Evolutionary conservation across 1,140 invertebrate species (phyloP).

Genomic region (Aricia agestis): DNA sequence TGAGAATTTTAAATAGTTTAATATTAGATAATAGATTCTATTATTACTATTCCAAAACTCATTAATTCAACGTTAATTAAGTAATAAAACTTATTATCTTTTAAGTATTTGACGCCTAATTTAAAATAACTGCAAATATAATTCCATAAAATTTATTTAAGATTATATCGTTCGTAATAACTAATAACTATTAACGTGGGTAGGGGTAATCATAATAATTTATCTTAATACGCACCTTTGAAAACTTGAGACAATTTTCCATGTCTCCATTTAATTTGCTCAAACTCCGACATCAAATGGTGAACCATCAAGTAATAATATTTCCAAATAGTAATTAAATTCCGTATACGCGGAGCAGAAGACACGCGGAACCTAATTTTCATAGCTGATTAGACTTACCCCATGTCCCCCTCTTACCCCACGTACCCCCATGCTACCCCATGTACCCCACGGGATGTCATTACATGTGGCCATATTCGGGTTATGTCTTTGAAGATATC

Average conservation of each 20-base stretch:
- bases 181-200: neutral
- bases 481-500: conserved; percentile 16
- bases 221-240: neutral
- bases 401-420: conserved; percentile 37
- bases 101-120: too few relatives aligned
- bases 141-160: neutral
- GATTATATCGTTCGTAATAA: conserved; percentile 3
- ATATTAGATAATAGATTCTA: too few relatives aligned
- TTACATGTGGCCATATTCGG: conserved; percentile 54
- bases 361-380: conserved; percentile 74
- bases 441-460: conserved; percentile 43
- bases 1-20: too few relatives aligned
- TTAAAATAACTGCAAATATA: neutral
- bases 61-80: too few relatives aligned
- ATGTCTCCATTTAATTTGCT: conserved; percentile 1
- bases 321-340: conserved; percentile 74
- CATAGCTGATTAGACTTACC: conserved; percentile 73
- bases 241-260: conserved; percentile 5
- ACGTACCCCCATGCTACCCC: neutral
- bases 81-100: too few relatives aligned
- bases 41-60: too few relatives aligned
- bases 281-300: conserved; percentile 56
- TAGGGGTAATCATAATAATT: neutral
- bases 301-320: conserved; percentile 50
- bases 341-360: conserved; percentile 63